Evolutionary conservation across 1,140 invertebrate species (phyloP).

Genomic region (Drosophila sulfurigaster): DNA sequence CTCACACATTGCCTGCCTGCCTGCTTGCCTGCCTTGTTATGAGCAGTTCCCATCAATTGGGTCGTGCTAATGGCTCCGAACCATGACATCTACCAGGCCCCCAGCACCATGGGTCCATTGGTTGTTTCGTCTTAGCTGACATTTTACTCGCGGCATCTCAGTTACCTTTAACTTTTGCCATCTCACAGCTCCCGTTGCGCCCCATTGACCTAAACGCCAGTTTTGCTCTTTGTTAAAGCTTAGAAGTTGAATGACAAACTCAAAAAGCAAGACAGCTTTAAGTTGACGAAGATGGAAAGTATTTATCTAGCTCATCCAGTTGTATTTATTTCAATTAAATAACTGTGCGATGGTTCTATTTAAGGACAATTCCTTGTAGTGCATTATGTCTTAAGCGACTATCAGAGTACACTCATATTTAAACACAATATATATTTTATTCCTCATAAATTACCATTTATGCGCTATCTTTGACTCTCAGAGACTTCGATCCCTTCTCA

Average conservation of each 20-base stretch:
- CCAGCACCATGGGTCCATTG: neutral
- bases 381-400: neutral
- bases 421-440: neutral
- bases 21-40: constrained; percentile 55
- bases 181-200: constrained; percentile 2
- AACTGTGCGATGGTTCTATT: neutral
- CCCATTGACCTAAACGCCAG: neutral
- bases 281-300: neutral
- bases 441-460: neutral
- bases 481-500: neutral
- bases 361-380: neutral
- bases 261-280: neutral
- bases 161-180: neutral
- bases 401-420: too few species aligned
- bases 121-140: constrained; percentile 7
- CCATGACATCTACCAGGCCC: constrained; percentile 34
- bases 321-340: neutral
- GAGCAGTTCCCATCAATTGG: constrained; percentile 73
- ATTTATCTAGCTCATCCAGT: neutral
- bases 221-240: neutral
- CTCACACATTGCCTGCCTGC: neutral
- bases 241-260: neutral
- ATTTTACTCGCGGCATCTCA: constrained; percentile 25
- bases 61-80: constrained; percentile 55
- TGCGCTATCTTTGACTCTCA: neutral